Conservation (phyloP, 1,140 invertebrate genomes). For the Papilio dardanus region DNA sequence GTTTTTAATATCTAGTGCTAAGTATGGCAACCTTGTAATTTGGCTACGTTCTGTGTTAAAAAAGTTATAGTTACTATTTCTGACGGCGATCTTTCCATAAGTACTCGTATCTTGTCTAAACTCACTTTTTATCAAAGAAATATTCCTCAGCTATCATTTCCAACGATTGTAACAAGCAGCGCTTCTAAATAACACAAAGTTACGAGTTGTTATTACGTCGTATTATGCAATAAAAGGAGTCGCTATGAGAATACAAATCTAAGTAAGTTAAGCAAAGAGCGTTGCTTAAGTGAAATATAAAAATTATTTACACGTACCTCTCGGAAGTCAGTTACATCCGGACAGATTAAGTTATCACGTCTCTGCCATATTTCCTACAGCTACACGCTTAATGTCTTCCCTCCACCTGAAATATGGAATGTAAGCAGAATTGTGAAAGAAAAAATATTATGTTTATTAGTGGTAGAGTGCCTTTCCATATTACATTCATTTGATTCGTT, state of each 20-base stretch:
- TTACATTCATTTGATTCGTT: neutral
- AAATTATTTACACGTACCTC: conserved; percentile 34
- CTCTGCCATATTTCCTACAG: conserved; percentile 30
- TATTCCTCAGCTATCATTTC: neutral
- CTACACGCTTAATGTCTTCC: conserved; percentile 32
- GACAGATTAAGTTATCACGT: conserved; percentile 37
- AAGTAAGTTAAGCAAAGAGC: conserved; percentile 13
- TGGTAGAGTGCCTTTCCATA: neutral
- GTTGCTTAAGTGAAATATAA: conserved; percentile 32
- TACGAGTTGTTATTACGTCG: neutral
- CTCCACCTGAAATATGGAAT: conserved; percentile 20
- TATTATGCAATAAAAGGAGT: conserved; percentile 20
- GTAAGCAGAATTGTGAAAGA: conserved; percentile 17
- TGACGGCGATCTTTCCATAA: too few species aligned
- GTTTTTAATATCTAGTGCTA: too few species aligned
- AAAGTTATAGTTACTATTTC: too few species aligned
- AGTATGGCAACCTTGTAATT: too few species aligned
- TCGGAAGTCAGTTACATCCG: conserved; percentile 19
- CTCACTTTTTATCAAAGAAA: neutral
- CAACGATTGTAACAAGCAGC: neutral
- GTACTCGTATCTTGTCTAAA: neutral
- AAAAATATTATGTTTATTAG: conserved; percentile 15
- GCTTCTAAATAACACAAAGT: conserved; percentile 1
- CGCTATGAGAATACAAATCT: conserved; percentile 24
- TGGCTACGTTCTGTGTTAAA: too few species aligned